Percentiles rank a stretch among this genome's conserved stretches.
These are phyloP conservation scores for Piaya cayana DNA, from an alignment of 2,113 vertebrate genomes.

Conservation along the genomic window DNA sequence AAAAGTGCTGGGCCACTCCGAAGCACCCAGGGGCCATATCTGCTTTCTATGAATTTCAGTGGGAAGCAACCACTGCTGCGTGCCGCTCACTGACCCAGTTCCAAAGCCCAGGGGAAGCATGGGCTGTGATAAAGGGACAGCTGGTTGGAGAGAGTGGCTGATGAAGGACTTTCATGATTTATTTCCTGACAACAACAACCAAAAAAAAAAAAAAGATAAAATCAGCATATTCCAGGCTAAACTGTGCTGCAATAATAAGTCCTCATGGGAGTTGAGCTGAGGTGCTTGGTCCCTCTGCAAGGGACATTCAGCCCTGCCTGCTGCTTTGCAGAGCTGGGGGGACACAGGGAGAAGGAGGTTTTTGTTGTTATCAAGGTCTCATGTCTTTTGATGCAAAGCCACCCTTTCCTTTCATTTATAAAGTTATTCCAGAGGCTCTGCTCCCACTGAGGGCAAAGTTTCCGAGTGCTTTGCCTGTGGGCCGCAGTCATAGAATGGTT, in stretches of 20 bases:
- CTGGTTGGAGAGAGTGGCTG: neutral
- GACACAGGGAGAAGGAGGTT: rapidly evolving
- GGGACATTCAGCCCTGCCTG: neutral
- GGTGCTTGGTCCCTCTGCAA: neutral
- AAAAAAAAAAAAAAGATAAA: neutral
- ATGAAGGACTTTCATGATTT: neutral
- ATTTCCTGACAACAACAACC: neutral
- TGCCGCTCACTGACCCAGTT: neutral
- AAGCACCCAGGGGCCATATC: neutral
- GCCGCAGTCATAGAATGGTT: rapidly evolving
- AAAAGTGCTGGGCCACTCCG: neutral
- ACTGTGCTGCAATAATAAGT: neutral
- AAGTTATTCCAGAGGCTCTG: neutral
- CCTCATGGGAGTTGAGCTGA: neutral
- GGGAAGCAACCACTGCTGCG: neutral
- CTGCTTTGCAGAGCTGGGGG: neutral
- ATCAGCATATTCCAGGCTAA: neutral
- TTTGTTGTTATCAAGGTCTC: neutral
- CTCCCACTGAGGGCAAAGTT: too few relatives aligned
- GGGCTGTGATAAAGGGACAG: neutral
- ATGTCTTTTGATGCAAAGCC: neutral
- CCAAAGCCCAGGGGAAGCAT: neutral
- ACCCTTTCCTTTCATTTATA: neutral
- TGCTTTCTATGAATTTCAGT: constrained; percentile 47
- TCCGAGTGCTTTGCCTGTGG: too few relatives aligned